phyloP scores from a whole-genome alignment of 2,797 vertebrate genomes.

The Paguma larvata region DNA sequence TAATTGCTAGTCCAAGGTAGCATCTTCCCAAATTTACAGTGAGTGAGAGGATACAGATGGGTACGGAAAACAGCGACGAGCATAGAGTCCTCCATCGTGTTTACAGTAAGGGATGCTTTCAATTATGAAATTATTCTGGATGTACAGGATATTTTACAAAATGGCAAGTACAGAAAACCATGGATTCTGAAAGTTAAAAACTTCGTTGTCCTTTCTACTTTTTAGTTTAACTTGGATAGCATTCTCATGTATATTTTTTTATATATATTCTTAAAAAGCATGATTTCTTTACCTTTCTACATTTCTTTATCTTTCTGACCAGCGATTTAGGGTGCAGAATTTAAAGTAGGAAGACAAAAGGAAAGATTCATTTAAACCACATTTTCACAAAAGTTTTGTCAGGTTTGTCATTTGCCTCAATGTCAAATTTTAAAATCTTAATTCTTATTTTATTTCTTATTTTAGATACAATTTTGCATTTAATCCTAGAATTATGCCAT shows the following conservation, averaged over 20 bases:
- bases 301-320: conserved; percentile 78
- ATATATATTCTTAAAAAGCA: conserved; percentile 67
- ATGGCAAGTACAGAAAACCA: conserved; percentile 74
- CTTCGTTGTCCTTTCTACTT: conserved; percentile 70
- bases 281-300: conserved; percentile 72
- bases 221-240: conserved; percentile 60
- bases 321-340: conserved; percentile 66
- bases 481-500: conserved; percentile 75
- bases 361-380: conserved; percentile 78
- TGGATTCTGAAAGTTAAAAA: conserved; percentile 77
- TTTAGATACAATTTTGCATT: conserved; percentile 81
- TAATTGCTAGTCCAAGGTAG: conserved; percentile 38
- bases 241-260: conserved; percentile 51
- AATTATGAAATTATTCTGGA: conserved; percentile 54
- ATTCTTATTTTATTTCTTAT: conserved; percentile 80
- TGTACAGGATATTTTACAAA: conserved; percentile 76
- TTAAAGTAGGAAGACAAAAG: conserved; percentile 72
- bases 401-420: conserved; percentile 74
- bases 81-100: conserved; percentile 63
- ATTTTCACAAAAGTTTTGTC: conserved; percentile 78
- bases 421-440: conserved; percentile 75
- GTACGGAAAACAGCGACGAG: background rate
- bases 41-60: conserved; percentile 54
- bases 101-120: conserved; percentile 70
- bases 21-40: conserved; percentile 68